These are phyloP conservation scores for Entelurus aequoreus DNA, from an alignment of 2,113 vertebrate species.

Conservation along the genomic window DNA sequence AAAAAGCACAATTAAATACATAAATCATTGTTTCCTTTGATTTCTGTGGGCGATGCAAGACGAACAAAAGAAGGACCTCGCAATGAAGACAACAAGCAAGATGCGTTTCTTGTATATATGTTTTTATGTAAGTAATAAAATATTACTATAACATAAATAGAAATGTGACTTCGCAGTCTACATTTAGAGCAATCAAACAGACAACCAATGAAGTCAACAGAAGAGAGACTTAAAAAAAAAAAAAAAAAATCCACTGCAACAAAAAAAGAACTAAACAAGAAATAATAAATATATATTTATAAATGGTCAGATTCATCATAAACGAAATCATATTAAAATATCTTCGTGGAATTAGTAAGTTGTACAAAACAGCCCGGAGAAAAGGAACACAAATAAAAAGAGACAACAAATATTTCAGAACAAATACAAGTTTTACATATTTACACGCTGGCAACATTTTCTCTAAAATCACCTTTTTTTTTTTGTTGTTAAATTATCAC, in stretches of 20 bases:
- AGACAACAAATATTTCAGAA: slow-evolving; percentile 74
- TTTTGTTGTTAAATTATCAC: slow-evolving; percentile 32
- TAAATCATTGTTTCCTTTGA: slow-evolving; percentile 7
- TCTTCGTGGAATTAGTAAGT: slow-evolving; percentile 86
- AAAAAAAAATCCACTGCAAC: slow-evolving; percentile 78
- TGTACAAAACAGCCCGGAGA: slow-evolving; percentile 88
- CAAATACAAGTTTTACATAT: slow-evolving; percentile 90
- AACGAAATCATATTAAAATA: slow-evolving; percentile 95
- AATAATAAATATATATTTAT: slow-evolving; percentile 94
- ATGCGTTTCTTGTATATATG: slow-evolving; percentile 86
- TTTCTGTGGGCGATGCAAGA: slow-evolving; percentile 30
- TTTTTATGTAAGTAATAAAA: slow-evolving; percentile 99
- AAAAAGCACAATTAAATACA: slow-evolving; percentile 51
- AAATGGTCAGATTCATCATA: slow-evolving; percentile 84
- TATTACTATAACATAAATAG: slow-evolving; percentile 99
- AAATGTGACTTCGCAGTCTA: slow-evolving; percentile 97
- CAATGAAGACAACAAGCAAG: slow-evolving; percentile 87
- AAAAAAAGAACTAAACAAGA: slow-evolving; percentile 84
- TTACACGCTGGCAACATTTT: slow-evolving; percentile 82
- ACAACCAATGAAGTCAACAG: slow-evolving; percentile 87
- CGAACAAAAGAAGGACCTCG: slow-evolving; percentile 49
- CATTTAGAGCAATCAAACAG: slow-evolving; percentile 87
- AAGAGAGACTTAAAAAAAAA: slow-evolving; percentile 56
- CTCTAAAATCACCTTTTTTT: slow-evolving; percentile 73
- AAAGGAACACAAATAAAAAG: slow-evolving; percentile 58